Base-by-base conservation (phyloP, 2,888 invertebrate genomes). In the Allophyes oxyacanthae region DNA sequence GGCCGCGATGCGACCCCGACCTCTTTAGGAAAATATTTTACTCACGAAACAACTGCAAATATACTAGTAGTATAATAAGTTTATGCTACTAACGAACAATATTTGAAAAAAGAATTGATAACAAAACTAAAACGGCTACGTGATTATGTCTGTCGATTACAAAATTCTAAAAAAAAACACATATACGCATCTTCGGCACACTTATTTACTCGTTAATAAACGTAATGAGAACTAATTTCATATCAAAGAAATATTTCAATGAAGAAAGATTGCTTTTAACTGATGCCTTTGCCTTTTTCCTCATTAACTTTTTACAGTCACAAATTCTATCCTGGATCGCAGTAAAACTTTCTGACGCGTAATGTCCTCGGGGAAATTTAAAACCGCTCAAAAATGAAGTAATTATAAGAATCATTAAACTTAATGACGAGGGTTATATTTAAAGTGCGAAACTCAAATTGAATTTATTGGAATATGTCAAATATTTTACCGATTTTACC, bases 1-100 rank as follows among this genome's bases (percentile, higher is more conserved):
- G 82, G 77, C 69, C 60, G 69, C 69, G 64, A 58, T 60, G 66
- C 76, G 80, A 81, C 83, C 84, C 72, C 80, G 80, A 78, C 77
- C 80, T 78, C 78, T 77, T 83, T 83, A 53, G 53, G 48, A 64
- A 65, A 66, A 62, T 68, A 75, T 77, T 75, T n/a, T n/a, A n/a
- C 20, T 72, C 69, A 75, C 65, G 40, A 78, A 72, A 81, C 70
- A 77, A 71, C 59, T 57, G 55, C 55, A 43, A 64, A 59, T 63
- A 56, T 74, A 65, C 64, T n/a, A n/a, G n/a, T n/a, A n/a, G n/a
- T n/a, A n/a, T n/a, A n/a, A n/a, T n/a, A n/a, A n/a, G n/a, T n/a
- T n/a, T n/a, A n/a, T n/a, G n/a, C n/a, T 63, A 54, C 72, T 69
- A 59, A 61, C 58, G 54, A 75, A 75, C 70, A 66, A 74, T 68